Evolutionary conservation across 1,140 invertebrate species (phyloP).

Genomic region (Amyelois transitella): DNA sequence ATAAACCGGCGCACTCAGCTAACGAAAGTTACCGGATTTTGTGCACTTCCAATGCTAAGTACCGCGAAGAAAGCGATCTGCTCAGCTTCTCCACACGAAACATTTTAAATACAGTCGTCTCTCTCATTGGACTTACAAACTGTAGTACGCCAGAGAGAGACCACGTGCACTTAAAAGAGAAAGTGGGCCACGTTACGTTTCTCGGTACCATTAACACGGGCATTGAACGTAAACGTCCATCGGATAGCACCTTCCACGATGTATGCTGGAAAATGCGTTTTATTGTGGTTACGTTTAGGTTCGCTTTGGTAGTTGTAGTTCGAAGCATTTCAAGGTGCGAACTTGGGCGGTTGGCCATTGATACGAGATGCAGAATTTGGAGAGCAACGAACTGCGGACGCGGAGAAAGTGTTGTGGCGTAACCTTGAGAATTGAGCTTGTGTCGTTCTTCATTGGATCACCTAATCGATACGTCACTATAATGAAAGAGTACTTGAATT

Average conservation of each 20-base stretch:
- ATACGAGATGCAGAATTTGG: slow-evolving; percentile 61
- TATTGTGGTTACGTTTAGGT: slow-evolving; percentile 32
- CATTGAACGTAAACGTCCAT: slow-evolving; percentile 66
- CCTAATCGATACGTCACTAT: slow-evolving; percentile 52
- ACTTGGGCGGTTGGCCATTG: slow-evolving; percentile 43
- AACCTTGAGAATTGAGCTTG: slow-evolving; percentile 70
- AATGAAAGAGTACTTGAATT: slow-evolving; percentile 25
- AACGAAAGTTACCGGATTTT: slow-evolving; percentile 71
- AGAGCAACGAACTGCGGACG: slow-evolving; percentile 62
- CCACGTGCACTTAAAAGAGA: slow-evolving; percentile 68
- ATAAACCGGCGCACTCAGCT: slow-evolving; percentile 21
- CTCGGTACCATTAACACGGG: slow-evolving; percentile 67
- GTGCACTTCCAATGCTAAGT: slow-evolving; percentile 65
- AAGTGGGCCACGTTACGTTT: slow-evolving; percentile 63
- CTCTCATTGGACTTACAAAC: slow-evolving; percentile 33
- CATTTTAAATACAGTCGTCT: slow-evolving; percentile 53
- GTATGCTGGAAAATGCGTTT: slow-evolving; percentile 23
- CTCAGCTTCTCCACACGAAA: slow-evolving; percentile 38
- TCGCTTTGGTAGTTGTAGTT: slow-evolving; percentile 20
- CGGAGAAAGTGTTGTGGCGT: slow-evolving; percentile 66
- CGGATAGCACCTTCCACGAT: slow-evolving; percentile 35
- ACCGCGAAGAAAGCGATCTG: slow-evolving; percentile 69
- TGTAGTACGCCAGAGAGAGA: slow-evolving; percentile 49
- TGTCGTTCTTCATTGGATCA: slow-evolving; percentile 42
- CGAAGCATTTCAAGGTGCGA: slow-evolving; percentile 21